Percentiles rank a stretch among this genome's conserved stretches.
Evolutionary conservation across 2,113 vertebrate species (phyloP).

Genomic region (Apteryx owenii): DNA sequence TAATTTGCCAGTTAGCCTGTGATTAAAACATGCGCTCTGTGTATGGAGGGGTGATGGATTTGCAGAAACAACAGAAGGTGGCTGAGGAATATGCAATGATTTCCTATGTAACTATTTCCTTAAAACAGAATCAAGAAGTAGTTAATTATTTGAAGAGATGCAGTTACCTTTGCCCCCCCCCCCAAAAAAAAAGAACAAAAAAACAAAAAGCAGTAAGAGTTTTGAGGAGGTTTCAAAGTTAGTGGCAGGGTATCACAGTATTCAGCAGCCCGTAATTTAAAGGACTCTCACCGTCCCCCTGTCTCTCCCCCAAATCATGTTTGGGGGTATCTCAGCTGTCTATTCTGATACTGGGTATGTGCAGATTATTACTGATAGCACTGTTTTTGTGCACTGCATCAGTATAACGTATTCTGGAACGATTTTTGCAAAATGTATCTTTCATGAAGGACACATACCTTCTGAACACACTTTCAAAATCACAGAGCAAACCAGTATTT

Average conservation of each 20-base stretch:
- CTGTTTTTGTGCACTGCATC: not conserved
- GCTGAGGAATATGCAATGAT: not conserved
- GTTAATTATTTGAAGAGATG: not conserved
- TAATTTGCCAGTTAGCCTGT: not conserved
- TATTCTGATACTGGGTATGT: not conserved
- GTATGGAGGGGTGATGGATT: not conserved
- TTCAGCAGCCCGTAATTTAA: not conserved
- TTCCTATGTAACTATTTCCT: not conserved
- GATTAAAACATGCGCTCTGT: not conserved
- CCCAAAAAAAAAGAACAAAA: not conserved
- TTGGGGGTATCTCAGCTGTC: not conserved
- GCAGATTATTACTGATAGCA: not conserved
- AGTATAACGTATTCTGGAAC: not conserved
- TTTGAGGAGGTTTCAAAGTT: not conserved
- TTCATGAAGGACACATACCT: fast-evolving
- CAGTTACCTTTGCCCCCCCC: not conserved
- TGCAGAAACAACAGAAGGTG: not conserved
- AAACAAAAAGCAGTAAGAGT: too few species aligned
- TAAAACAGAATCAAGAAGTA: not conserved
- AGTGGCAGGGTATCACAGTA: too few species aligned
- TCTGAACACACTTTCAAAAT: not conserved
- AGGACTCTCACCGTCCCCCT: not conserved
- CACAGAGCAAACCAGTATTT: not conserved
- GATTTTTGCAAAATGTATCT: not conserved
- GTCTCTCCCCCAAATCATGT: not conserved